Evolutionary conservation across 2,888 invertebrate genomes (phyloP).

Genomic region (Drosophila vallismaia): DNA sequence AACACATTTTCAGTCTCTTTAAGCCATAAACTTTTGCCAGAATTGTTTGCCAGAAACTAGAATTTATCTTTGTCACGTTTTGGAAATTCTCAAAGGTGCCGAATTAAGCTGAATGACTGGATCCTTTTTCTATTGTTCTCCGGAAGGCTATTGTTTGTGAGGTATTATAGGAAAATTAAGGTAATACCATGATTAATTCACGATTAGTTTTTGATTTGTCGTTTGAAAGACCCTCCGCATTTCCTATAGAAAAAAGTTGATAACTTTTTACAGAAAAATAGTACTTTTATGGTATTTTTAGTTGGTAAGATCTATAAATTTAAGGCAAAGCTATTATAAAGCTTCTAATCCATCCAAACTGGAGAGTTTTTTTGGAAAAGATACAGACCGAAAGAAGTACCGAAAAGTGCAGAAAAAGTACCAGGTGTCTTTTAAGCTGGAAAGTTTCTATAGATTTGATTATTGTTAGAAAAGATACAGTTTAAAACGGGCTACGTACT

Average conservation of each 20-base stretch:
- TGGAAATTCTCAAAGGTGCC: not conserved
- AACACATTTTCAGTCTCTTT: too few species aligned
- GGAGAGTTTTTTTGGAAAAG: not conserved
- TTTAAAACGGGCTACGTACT: too few species aligned
- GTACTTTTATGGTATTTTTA: not conserved
- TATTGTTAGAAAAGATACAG: too few species aligned
- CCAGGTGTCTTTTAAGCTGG: not conserved
- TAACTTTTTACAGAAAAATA: not conserved
- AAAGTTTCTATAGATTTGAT: too few species aligned
- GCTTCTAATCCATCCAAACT: not conserved
- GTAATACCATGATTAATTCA: slow-evolving; percentile 2
- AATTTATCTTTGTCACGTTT: not conserved
- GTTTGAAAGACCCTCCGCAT: not conserved
- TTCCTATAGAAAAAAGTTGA: not conserved
- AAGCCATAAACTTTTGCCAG: too few species aligned
- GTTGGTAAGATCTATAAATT: not conserved
- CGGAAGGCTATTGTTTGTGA: not conserved
- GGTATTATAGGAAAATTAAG: not conserved
- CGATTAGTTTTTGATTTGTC: not conserved
- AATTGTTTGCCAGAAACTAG: not conserved
- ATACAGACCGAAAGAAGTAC: not conserved
- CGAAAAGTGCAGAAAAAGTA: not conserved
- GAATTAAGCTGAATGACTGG: not conserved
- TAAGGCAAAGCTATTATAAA: not conserved
- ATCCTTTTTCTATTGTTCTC: slow-evolving; percentile 1